Conservation (phyloP, 2,113 vertebrate genomes). For the Ciconia stormi region DNA sequence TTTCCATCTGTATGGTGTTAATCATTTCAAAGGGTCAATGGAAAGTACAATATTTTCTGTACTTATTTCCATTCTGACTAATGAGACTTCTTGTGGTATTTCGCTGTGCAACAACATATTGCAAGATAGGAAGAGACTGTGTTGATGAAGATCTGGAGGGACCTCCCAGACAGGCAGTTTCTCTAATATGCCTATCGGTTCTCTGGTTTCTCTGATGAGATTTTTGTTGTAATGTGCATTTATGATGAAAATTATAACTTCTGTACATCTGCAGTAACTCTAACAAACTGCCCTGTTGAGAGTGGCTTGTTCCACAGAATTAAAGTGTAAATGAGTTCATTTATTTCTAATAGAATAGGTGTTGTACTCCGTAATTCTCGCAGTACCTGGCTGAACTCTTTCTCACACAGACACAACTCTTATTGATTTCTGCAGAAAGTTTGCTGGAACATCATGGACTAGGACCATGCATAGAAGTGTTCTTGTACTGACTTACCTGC, state of each 20-base stretch:
- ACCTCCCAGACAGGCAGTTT: conserved; percentile 1
- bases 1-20: not conserved
- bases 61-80: not conserved
- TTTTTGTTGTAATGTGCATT: conserved; percentile 23
- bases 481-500: not conserved
- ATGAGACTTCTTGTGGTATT: not conserved
- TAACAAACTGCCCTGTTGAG: conserved; percentile 37
- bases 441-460: not conserved
- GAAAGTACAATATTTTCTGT: conserved; percentile 1
- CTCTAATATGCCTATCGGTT: not conserved
- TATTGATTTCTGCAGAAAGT: not conserved
- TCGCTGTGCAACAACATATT: not conserved
- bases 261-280: conserved; percentile 8
- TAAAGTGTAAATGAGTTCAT: conserved; percentile 37
- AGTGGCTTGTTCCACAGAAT: not conserved
- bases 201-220: conserved; percentile 11
- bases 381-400: not conserved
- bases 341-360: conserved; percentile 42
- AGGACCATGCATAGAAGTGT: not conserved
- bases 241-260: conserved; percentile 46
- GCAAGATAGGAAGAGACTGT: not conserved
- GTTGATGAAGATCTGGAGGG: not conserved
- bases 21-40: not conserved
- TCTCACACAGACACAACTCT: not conserved
- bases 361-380: not conserved